Conservation (phyloP, 1,140 invertebrate species). For the Cydia amplana region DNA sequence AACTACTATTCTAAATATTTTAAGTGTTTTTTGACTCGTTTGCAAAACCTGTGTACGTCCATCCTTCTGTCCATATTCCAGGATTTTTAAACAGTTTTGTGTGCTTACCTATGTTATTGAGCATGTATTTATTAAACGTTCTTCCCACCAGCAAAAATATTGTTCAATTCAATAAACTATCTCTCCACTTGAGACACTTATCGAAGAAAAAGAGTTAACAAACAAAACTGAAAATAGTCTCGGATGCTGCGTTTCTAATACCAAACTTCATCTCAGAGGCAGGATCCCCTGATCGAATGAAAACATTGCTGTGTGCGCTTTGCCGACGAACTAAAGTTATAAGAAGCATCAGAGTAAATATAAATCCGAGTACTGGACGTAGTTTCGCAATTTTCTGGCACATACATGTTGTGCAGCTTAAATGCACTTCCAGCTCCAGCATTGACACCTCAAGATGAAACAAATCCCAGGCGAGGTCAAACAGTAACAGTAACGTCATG, state of each 20-base stretch:
- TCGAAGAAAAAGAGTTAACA: slow-evolving; percentile 49
- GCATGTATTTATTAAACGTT: too few relatives aligned
- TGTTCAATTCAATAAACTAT: slow-evolving; percentile 21
- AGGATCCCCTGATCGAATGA: slow-evolving; percentile 72
- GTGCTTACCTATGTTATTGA: too few relatives aligned
- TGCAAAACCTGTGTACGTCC: too few relatives aligned
- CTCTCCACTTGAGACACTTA: background rate
- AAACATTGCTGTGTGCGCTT: slow-evolving; percentile 61
- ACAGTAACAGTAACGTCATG: too few relatives aligned
- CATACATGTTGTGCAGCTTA: too few relatives aligned
- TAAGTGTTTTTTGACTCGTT: too few relatives aligned
- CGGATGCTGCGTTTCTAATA: slow-evolving; percentile 67
- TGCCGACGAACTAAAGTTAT: background rate
- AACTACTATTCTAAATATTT: too few relatives aligned
- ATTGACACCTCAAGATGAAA: too few relatives aligned
- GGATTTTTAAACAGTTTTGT: too few relatives aligned
- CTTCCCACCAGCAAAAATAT: background rate
- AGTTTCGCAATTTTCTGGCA: background rate
- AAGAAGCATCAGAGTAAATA: background rate
- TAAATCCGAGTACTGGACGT: background rate
- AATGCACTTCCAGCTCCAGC: too few relatives aligned
- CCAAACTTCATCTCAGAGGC: slow-evolving; percentile 67
- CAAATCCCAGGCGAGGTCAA: too few relatives aligned
- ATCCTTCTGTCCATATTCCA: too few relatives aligned
- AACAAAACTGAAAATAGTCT: slow-evolving; percentile 65